phyloP scores from a whole-genome alignment of 2,113 vertebrate genomes.

The Nasalis larvatus region DNA sequence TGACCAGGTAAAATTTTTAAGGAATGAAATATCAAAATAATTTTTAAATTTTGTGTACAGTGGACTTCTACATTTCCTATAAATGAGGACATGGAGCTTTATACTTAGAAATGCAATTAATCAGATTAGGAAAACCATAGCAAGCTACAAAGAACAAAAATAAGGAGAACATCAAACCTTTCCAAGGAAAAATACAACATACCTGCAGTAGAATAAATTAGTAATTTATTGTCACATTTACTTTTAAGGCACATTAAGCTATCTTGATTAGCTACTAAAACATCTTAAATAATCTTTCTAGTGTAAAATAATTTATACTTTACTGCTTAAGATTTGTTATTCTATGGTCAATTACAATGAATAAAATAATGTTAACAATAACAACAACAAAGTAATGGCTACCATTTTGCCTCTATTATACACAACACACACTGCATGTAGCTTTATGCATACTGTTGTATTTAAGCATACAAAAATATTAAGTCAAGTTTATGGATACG shows the following conservation, averaged over 20 bases:
- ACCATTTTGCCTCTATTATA: background rate
- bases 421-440: background rate
- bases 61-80: background rate
- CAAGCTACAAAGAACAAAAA: background rate
- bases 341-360: background rate
- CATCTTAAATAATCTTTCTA: background rate
- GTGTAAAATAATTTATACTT: background rate
- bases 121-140: background rate
- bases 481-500: background rate
- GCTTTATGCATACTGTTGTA: background rate
- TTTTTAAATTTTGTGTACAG: background rate
- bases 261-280: background rate
- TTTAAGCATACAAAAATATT: background rate
- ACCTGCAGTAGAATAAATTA: background rate
- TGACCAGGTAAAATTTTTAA: background rate
- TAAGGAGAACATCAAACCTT: background rate
- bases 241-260: background rate
- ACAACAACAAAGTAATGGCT: background rate
- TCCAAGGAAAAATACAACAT: background rate
- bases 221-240: background rate
- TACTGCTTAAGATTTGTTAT: background rate
- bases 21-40: background rate
- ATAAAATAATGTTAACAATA: background rate
- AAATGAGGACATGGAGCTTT: background rate
- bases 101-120: background rate